Percentiles rank a stretch among this genome's conserved stretches.
Evolutionary conservation across 2,113 vertebrate genomes (phyloP).

Genomic region (Cranoglanis bouderius): DNA sequence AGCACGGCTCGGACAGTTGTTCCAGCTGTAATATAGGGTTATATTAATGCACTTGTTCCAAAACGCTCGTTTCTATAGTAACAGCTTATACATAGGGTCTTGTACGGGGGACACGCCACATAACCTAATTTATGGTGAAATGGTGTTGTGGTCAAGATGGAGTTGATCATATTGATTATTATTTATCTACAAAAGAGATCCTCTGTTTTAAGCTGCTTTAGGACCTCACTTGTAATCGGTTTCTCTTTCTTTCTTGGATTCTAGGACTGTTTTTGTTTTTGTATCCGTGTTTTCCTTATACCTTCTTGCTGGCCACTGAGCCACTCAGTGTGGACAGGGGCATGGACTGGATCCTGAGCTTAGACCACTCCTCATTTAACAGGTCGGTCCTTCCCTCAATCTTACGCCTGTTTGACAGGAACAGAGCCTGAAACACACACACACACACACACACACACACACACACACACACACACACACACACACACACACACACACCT

Average conservation of each 20-base stretch:
- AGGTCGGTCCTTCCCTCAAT: constrained; percentile 86
- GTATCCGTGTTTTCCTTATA: constrained; percentile 54
- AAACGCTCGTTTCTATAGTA: background rate
- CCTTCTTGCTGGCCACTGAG: constrained; percentile 85
- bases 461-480: constrained; percentile 23
- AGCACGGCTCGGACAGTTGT: too few relatives aligned
- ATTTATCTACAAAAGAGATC: background rate
- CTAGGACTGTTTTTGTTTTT: background rate
- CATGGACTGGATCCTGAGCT: constrained; percentile 87
- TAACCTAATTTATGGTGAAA: too few relatives aligned
- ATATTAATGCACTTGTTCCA: background rate
- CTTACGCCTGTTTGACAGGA: constrained; percentile 88
- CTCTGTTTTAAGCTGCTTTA: background rate
- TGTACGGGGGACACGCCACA: background rate
- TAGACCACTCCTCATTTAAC: constrained; percentile 92
- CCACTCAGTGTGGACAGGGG: constrained; percentile 82
- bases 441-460: constrained; percentile 35
- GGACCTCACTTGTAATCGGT: background rate
- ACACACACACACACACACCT: background rate
- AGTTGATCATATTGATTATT: background rate
- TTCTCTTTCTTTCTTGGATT: background rate
- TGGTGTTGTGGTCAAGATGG: background rate
- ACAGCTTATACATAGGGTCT: background rate
- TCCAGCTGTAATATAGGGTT: too few relatives aligned
- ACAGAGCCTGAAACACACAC: constrained; percentile 76